A percentile compares a stretch with the other conserved stretches of the same genome.
These are phyloP conservation scores for Callionymus lyra DNA, from an alignment of 2,113 vertebrate genomes.

Conservation along the genomic window DNA sequence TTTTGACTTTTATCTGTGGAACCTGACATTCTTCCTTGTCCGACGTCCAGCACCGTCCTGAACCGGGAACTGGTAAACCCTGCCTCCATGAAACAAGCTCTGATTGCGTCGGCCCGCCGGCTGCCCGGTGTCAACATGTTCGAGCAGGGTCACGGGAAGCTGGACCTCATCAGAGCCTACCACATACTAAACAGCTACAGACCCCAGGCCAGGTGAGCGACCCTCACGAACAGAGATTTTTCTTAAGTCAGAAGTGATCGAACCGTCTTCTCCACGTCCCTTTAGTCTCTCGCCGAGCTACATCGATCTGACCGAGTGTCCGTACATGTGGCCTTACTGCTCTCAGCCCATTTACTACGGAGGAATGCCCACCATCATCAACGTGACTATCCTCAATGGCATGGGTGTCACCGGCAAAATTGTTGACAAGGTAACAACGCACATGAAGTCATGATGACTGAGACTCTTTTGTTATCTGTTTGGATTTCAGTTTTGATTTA, in stretches of 20 bases:
- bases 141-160: slow-evolving; percentile 94
- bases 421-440: slow-evolving; percentile 80
- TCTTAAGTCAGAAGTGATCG: too few relatives aligned
- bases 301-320: slow-evolving; percentile 92
- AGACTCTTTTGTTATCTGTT: too few relatives aligned
- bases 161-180: slow-evolving; percentile 91
- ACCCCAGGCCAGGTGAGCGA: slow-evolving; percentile 89
- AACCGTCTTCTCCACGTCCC: slow-evolving; percentile 1
- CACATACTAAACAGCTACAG: slow-evolving; percentile 96
- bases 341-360: slow-evolving; percentile 98
- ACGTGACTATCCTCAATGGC: slow-evolving; percentile 94
- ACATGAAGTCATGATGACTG: too few relatives aligned
- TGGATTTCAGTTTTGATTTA: background rate
- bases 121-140: slow-evolving; percentile 99
- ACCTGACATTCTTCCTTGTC: slow-evolving; percentile 13
- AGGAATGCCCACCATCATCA: slow-evolving; percentile 95
- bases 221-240: background rate
- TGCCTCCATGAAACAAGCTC: slow-evolving; percentile 96
- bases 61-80: slow-evolving; percentile 93
- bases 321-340: slow-evolving; percentile 99
- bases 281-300: slow-evolving; percentile 91
- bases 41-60: slow-evolving; percentile 78
- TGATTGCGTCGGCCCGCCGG: slow-evolving; percentile 89
- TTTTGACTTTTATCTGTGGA: slow-evolving; percentile 3
- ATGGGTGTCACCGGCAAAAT: slow-evolving; percentile 97